Base-by-base conservation (phyloP, 2,113 vertebrate species). In the Colossoma macropomum region DNA sequence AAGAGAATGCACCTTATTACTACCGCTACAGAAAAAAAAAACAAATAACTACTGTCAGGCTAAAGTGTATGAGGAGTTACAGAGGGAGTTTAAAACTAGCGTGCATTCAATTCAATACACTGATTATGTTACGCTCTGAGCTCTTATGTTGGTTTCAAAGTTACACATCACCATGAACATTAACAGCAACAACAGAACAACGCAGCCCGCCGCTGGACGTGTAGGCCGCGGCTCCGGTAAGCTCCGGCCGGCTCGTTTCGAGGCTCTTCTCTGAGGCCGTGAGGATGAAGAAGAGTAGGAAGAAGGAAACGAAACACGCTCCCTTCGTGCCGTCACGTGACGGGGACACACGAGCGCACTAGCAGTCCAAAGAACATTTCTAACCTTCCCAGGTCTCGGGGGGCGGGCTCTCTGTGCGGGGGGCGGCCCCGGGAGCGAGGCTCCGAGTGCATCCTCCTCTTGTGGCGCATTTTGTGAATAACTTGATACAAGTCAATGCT, bases 301-400 rank as follows among this genome's bases (percentile, higher is more conserved):
- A 76, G 92, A 91, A 94, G 95, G 93, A 95, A 95, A 94, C 95
- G 93, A 93, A 88, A 88, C 75, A 94, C 93, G 88, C 95, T 87
- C 87, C 91, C 93, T 89, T 70, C 81, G 95, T 95, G 96, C 95
- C 95, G 90, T 96, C 96, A 96, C 85, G 95, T 96, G 95, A 96
- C 95, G 94, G 95, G 94, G 93, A 96, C 83, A 95, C 91, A 95
- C 92, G 95, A 93, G 96, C 95, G 94, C 95, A 96, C 87, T 96
- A 96, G 95, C 95, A 96, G 96, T 97, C 96, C 96, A 97, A 97
- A 96, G 96, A 97, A 96, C 93, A 93, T 95, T 97, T 97, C 98
- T 99, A 99, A 99, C 98, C 98, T 99, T 99, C 98, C 98, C 97
- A 96, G 96, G 89, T 99, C 97, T 89, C 98, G 96, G 92, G 87